Base-by-base conservation (phyloP, 2,888 invertebrate genomes). In the Nomada goodeniana region DNA sequence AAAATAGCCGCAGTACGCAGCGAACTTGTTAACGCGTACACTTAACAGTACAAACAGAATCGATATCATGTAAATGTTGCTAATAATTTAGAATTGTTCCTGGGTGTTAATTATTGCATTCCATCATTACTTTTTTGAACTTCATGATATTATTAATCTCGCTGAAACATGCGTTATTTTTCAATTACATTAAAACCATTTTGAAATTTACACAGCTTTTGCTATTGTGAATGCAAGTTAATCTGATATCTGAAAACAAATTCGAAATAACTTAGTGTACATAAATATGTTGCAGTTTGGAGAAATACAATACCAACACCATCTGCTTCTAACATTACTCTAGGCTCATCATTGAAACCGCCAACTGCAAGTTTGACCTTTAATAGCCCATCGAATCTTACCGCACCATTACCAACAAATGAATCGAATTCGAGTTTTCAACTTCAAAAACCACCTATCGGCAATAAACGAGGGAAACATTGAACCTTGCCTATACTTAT, bases 391-490 rank as follows among this genome's bases (percentile, higher is more conserved):
- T 86, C 90, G 55, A 94, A 93, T 86, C 83, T 93, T 50, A 92
- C 92, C 4, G 92, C 93, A 73, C 93, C 94, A 53, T 88, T 93
- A 60, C 87, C 92, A 61, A 79, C 90, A 42, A 90, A 88, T 18
- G 92, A 93, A 77, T 76, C 91, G 7, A 91, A 82, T 78, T 91
- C 93, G 20, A 93, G 92, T 88, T 96, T 96, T 94, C 96, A 96
- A 90, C 94, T 97, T 59, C 96, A 96, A 93, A 96, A 96, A 90
- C 97, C 97, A 44, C 96, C 96, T 42, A 91, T 94, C 52, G 95
- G 96, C 70, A 95, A 95, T 80, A 97, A 97, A 93, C 94, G 96
- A 82, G 96, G 96, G 80, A 96, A 96, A 90, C 96, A 96, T 94
- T 96, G 94, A 95, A 88, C 67, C 20, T n/a, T 29, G 44, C 70